Evolutionary conservation across 2,797 vertebrate species (phyloP), one percentile per base, ranked within the genome.

Genomic region (Sardinella longiceps): DNA sequence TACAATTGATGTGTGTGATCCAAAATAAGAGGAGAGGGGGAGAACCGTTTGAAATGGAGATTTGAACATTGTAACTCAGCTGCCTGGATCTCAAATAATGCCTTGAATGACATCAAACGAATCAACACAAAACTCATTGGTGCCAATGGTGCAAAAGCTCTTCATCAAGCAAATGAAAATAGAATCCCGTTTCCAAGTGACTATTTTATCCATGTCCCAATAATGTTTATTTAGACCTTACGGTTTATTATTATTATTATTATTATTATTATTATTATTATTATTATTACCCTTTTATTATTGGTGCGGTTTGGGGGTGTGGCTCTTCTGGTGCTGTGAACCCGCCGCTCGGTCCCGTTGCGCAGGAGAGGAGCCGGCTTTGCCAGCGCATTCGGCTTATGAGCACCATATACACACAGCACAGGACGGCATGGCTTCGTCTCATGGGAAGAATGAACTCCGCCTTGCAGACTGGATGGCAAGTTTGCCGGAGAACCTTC

Each of bases 391-490:
- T 86, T 89, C 90, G 87, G 89, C 89, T 85, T 90, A 90, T 66
- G 87, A 90, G 86, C 88, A 82, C 90, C 85, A 90, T 85, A 87
- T 1, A 37, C 33, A 45, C 18, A 58, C 46, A 86, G 87, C 89
- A 77, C 43, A 37, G 70, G 80, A 90, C 94, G 93, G 95, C 88
- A 98, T 99, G 98, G 98, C 98, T 94, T 97, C 97, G 80, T 98
- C 97, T 94, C 97, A 97, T 90, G 97, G 97, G 91, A 98, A 96
- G 93, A 95, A 91, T 83, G 97, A 99, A 92, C 89, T 95, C 90
- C 94, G 95, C 82, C 96, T 97, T 88, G 97, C 97, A 9, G 97
- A 99, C 95, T 99, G 98, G 98, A 99, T 99, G 98, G 94, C 97
- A 89, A 96, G 94, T 94, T 95, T 99, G 92, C 98, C 98, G 1